Evolutionary conservation across 2,797 vertebrate species (phyloP).

Genomic region (Neosilurus hyrtlii): DNA sequence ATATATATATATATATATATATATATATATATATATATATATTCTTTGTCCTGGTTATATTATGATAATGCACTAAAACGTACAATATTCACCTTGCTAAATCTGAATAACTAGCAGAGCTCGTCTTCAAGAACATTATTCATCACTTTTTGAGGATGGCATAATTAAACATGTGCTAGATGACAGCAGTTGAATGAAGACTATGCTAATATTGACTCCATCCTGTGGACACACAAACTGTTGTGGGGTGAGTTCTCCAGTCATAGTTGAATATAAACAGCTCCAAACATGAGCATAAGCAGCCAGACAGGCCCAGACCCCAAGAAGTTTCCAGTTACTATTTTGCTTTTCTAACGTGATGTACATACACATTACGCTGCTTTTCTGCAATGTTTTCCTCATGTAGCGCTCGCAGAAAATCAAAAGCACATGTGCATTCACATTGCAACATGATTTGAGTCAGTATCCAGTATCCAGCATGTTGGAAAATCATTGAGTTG

Average conservation of each 20-base stretch:
- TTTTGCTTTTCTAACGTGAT: not conserved
- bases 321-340: not conserved
- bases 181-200: too few relatives aligned
- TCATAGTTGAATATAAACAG: not conserved
- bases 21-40: too few relatives aligned
- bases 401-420: not conserved
- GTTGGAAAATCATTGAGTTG: not conserved
- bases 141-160: too few relatives aligned
- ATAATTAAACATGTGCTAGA: too few relatives aligned
- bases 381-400: not conserved
- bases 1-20: too few relatives aligned
- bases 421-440: not conserved
- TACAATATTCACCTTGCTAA: too few relatives aligned
- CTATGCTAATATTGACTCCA: too few relatives aligned
- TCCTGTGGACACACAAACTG: too few relatives aligned
- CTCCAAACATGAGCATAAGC: not conserved
- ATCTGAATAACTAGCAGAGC: too few relatives aligned
- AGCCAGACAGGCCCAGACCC: not conserved
- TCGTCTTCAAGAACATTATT: too few relatives aligned
- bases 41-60: too few relatives aligned
- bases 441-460: not conserved
- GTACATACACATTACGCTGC: not conserved
- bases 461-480: not conserved
- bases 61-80: too few relatives aligned
- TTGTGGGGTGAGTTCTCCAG: not conserved